Evolutionary conservation across 2,888 invertebrate genomes (phyloP).

Genomic region (Plebejus anna): DNA sequence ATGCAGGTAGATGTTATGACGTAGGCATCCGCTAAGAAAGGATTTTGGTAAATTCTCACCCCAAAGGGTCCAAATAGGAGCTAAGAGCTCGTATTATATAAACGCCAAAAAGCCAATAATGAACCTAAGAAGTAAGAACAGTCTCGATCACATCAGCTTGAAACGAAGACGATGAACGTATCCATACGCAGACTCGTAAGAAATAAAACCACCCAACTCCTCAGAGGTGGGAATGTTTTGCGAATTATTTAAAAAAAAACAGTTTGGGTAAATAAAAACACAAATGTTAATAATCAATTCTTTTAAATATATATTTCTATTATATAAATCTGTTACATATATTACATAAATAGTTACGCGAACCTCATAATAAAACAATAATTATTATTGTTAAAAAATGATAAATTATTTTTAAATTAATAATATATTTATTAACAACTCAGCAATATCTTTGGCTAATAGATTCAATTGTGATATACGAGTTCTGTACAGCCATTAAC

Average conservation of each 20-base stretch:
- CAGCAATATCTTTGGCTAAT: conserved; percentile 65
- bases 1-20: too few species aligned
- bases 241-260: not conserved
- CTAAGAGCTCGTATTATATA: too few species aligned
- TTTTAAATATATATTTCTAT: conserved; percentile 72
- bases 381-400: conserved; percentile 45
- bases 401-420: conserved; percentile 50
- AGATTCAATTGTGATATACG: conserved; percentile 50
- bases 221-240: not conserved
- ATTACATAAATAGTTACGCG: conserved; percentile 53
- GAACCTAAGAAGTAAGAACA: too few species aligned
- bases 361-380: conserved; percentile 50
- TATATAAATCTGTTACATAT: conserved; percentile 69
- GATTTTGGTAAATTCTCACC: too few species aligned
- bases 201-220: not conserved
- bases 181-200: not conserved
- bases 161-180: too few species aligned
- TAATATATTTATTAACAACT: conserved; percentile 52
- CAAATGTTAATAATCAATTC: conserved; percentile 57
- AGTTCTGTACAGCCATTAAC: conserved; percentile 29
- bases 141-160: too few species aligned
- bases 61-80: too few species aligned
- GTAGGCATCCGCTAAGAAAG: too few species aligned
- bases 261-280: conserved; percentile 46
- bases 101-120: too few species aligned